Percentiles rank a stretch among this genome's conserved stretches.
Conservation (phyloP, 2,113 vertebrate genomes). For the Pristiophorus japonicus region DNA sequence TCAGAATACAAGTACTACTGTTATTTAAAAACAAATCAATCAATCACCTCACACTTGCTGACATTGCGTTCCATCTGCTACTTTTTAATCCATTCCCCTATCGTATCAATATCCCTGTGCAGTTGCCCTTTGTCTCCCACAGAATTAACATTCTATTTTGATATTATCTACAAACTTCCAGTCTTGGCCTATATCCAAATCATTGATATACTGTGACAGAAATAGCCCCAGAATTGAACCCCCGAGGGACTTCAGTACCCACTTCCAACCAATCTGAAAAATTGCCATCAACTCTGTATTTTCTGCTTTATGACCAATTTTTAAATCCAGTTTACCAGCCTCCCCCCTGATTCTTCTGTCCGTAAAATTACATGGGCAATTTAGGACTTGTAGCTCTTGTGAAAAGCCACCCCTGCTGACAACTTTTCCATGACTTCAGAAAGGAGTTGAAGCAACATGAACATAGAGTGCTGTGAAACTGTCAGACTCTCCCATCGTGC, state of each 20-base stretch:
- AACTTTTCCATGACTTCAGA: not conserved
- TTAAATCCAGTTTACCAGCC: too few species aligned
- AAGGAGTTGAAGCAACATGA: not conserved
- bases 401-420: not conserved
- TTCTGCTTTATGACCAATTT: not conserved
- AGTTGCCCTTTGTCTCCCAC: too few species aligned
- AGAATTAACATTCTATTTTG: not conserved
- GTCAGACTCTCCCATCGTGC: not conserved
- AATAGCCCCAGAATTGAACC: not conserved
- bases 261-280: not conserved
- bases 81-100: not conserved
- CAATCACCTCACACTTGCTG: not conserved
- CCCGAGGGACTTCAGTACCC: not conserved
- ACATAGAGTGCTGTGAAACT: not conserved
- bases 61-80: not conserved
- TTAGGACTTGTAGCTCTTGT: not conserved
- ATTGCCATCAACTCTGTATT: not conserved
- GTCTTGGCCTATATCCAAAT: not conserved
- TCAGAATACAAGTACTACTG: not conserved
- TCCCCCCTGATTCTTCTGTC: not conserved
- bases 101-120: not conserved
- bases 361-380: not conserved
- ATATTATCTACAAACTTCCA: not conserved
- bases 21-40: not conserved
- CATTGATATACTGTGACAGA: not conserved